These are phyloP conservation scores for Lithobates pipiens DNA, from an alignment of 2,797 vertebrate species.

Conservation along the genomic window DNA sequence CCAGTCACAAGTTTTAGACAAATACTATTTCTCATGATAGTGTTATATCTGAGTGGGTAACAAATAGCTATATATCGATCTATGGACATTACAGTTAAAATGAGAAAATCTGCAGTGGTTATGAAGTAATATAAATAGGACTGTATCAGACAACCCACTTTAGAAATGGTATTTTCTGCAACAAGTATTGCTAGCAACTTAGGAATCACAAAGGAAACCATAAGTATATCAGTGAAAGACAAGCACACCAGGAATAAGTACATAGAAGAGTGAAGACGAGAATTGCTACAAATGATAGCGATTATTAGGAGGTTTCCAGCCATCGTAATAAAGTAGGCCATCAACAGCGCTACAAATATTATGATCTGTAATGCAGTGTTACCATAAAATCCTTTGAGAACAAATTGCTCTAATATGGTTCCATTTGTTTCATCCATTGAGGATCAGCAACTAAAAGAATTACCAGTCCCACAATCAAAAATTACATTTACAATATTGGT, in stretches of 20 bases:
- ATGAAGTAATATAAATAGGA: conserved; percentile 64
- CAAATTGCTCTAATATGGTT: conserved; percentile 51
- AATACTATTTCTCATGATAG: conserved; percentile 63
- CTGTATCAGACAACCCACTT: conserved; percentile 46
- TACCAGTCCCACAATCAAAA: too few relatives aligned
- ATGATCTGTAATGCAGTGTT: conserved; percentile 56
- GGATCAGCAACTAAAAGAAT: too few relatives aligned
- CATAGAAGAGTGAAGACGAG: conserved; percentile 64
- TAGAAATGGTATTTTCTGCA: conserved; percentile 59
- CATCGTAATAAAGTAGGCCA: conserved; percentile 60
- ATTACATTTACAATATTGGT: too few relatives aligned
- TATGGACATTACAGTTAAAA: conserved; percentile 62
- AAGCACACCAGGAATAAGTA: conserved; percentile 67
- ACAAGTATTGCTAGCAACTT: conserved; percentile 63
- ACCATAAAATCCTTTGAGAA: conserved; percentile 65
- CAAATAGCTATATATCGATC: conserved; percentile 25
- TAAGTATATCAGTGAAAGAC: conserved; percentile 64
- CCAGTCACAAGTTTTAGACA: conserved; percentile 60
- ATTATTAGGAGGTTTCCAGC: conserved; percentile 63
- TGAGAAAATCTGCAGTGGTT: conserved; percentile 64
- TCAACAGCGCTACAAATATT: conserved; percentile 62
- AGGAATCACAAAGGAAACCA: conserved; percentile 63
- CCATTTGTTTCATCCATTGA: conserved; percentile 13
- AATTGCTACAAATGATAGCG: conserved; percentile 58
- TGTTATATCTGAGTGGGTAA: conserved; percentile 52